Evolutionary conservation across 1,140 invertebrate species (phyloP), one percentile per base, ranked within the genome.

Genomic region (Heliconius eleuchia): DNA sequence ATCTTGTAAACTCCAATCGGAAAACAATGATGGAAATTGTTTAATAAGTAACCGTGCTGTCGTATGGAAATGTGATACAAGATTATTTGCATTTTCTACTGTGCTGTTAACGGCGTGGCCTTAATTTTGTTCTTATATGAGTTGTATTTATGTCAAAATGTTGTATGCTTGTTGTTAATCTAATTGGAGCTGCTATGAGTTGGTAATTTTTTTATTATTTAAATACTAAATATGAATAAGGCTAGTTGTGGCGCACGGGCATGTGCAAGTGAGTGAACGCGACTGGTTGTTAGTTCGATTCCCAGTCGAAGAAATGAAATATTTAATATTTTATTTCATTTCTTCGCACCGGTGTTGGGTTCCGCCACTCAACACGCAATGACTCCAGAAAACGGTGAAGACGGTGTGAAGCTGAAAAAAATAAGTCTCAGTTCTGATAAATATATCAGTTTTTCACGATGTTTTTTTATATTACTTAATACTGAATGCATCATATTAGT

Each of bases 41-140:
- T 66, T 66, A 66, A 66, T 66, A 66, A 66, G 60, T 30, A 66
- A 66, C 60, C 60, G 60, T 66, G 60, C 60, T 66, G 13, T 30
- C 23, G 60, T 66, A 66, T 66, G 60, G 60, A 66, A 66, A 66
- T 66, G 60, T 66, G 60, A 66, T 66, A 66, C 60, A 30, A 66
- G 60, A 27, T 9, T 66, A 66, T 66, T 66, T 66, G 23, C 60
- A 66, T 66, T 66, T 66, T 66, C 60, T 66, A 66, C 60, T 66
- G 60, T 66, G 60, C 60, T 66, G 27, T 16, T 66, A 66, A 66
- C 60, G 60, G 60, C 23, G 0, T 30, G 60, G 60, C 60, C 60
- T 66, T 66, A 66, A 66, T 66, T 66, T 66, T 27, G n/a, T 66
- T 66, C 23, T 66, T 66, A 66, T 66, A 66, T 66, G 23, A 66